These are phyloP conservation scores for Agonopterix alstromeriana DNA, from an alignment of 2,888 invertebrate species.

Conservation along the genomic window DNA sequence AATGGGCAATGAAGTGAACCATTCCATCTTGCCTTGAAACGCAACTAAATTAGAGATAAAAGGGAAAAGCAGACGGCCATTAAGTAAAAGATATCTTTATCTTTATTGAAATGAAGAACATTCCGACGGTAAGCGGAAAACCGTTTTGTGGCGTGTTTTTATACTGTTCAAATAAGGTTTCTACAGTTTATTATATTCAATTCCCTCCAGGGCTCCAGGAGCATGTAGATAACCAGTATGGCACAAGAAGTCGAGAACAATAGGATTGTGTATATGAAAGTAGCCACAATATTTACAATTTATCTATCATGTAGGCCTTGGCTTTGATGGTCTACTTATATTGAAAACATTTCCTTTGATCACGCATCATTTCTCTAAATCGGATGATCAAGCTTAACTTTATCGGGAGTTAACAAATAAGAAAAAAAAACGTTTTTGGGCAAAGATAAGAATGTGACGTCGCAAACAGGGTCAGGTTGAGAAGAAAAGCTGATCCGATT, in stretches of 20 bases:
- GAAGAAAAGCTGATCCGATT: conserved; percentile 11
- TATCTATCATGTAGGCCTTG: too few relatives aligned
- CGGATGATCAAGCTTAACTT: background rate
- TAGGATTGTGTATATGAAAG: too few relatives aligned
- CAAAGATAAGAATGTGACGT: too few relatives aligned
- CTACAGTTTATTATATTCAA: too few relatives aligned
- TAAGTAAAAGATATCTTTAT: conserved; percentile 30
- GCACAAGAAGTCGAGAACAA: too few relatives aligned
- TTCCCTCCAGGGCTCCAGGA: too few relatives aligned
- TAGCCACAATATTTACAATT: too few relatives aligned
- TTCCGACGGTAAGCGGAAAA: conserved; percentile 18
- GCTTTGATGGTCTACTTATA: too few relatives aligned
- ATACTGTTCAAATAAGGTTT: background rate
- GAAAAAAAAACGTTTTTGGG: too few relatives aligned
- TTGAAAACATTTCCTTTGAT: background rate
- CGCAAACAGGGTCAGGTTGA: too few relatives aligned
- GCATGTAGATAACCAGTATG: too few relatives aligned
- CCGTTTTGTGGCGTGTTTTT: conserved; percentile 12
- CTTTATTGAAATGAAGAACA: conserved; percentile 30
- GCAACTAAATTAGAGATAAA: conserved; percentile 34
- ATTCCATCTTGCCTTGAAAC: conserved; percentile 18
- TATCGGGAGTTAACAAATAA: background rate
- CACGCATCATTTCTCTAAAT: conserved; percentile 4
- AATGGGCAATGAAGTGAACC: conserved; percentile 3
- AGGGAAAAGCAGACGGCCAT: conserved; percentile 24